Base-by-base conservation (phyloP, 1,140 invertebrate species). In the Alviniconcha marisindica region DNA sequence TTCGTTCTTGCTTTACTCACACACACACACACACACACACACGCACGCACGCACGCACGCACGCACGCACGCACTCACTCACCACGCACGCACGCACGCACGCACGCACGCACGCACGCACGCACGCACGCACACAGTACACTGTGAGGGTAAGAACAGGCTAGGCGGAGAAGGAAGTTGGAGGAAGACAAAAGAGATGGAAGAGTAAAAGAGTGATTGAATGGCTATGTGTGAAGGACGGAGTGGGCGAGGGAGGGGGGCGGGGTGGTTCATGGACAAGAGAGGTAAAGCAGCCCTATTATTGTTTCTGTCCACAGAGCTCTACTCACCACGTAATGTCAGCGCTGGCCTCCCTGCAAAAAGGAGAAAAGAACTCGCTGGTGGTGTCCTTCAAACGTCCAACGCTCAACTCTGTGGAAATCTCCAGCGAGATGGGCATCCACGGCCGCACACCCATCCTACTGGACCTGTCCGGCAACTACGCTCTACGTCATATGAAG, bases 361-460 rank as follows among this genome's bases (percentile, higher is more conserved):
- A 80, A 38, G 78, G 78, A 0, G 78, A 80, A 21, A 66, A 69
- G 4, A 63, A 80, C 78, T 80, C 78, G 33, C 40, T 80, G 4
- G 78, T 80, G 1, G 78, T 80, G 60, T 80, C 78, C n/a, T 80
- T 40, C 56, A 66, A 69, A 21, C 56, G 28, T 2, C 78, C 78
- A 31, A 80, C 78, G 5, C 18, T 14, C 0, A 80, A 5, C 12
- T 80, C 78, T 24, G 36, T 80, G 38, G 60, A 63, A 24, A 80
- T 80, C 56, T 42, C 40, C 60, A 44, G 78, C 33, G 78, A 80
- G 1, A 1, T 80, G 7, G 40, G n/a, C 33, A 24, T 80, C 24
- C 60, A 80, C 78, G 33, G 69, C 7, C 54, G 56, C 56, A n/a
- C 5, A 15, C 40, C 54, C 56, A 60, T 42, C 54, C 66, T 40